A percentile compares a stretch with the other conserved stretches of the same genome.
phyloP scores from a whole-genome alignment of 2,888 invertebrate species.

The Melinaea menophilus region DNA sequence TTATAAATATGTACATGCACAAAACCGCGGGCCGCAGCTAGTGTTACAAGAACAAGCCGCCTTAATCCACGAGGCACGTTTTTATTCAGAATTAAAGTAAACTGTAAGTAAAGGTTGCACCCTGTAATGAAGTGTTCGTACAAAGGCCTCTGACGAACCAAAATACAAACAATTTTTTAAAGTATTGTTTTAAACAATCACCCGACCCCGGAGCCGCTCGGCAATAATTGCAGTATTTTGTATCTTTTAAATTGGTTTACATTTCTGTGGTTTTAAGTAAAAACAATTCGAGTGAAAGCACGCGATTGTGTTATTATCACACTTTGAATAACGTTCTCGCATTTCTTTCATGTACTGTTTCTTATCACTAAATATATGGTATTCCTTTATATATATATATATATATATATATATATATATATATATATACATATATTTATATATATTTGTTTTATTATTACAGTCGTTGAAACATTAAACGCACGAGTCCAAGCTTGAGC shows the following conservation, averaged over 20 bases:
- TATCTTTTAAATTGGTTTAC: conserved; percentile 20
- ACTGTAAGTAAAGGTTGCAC: background rate
- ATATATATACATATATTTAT: background rate
- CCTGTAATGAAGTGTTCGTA: conserved; percentile 19
- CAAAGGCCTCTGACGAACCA: conserved; percentile 10
- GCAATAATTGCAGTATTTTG: conserved; percentile 22
- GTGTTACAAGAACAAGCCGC: too few species aligned
- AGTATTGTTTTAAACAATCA: conserved; percentile 33
- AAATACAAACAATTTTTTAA: conserved; percentile 13
- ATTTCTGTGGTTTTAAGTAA: conserved; percentile 11
- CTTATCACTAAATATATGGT: too few species aligned
- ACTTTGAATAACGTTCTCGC: background rate
- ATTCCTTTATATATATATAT: too few species aligned
- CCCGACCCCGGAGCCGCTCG: conserved; percentile 18
- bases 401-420: too few species aligned
- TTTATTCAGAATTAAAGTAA: conserved; percentile 9
- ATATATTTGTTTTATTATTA: background rate
- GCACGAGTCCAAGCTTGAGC: background rate
- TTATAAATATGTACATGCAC: too few species aligned
- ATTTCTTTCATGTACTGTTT: background rate
- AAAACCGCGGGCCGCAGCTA: too few species aligned
- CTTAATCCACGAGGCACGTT: conserved; percentile 4
- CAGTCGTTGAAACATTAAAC: background rate
- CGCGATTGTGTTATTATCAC: too few species aligned
- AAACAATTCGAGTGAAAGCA: conserved; percentile 4